Evolutionary conservation across 2,888 invertebrate genomes (phyloP), one percentile per base, ranked within the genome.

Genomic region (Tenthredo notha): DNA sequence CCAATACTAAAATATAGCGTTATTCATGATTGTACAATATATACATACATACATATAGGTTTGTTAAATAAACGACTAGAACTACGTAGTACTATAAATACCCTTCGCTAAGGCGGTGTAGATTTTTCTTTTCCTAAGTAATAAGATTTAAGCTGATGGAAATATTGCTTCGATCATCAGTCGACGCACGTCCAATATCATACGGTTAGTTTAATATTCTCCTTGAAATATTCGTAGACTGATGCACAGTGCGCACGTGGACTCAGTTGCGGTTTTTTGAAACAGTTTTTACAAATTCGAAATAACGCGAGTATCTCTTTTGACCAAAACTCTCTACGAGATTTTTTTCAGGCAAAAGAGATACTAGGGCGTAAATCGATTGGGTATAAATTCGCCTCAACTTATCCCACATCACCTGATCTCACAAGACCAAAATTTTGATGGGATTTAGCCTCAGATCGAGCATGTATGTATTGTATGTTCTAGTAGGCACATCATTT

Each of bases 171-270:
- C n/a, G 47, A 21, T 33, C 33, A 21, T 61, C 75, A 12, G 47
- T 47, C 50, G 33, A 65, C 67, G 67, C 25, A 65, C 67, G 67
- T 61, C 75, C 9, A 21, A 70, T 47, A 47, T 47, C 50, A 33
- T 33, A 84, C 65, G 84, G 84, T 84, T 78, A 84, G 84, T 84
- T 65, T 18, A n/a, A 67, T 43, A 33, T 50, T 67, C 21, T 65
- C 15, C 37, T 21, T 47, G 33, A 65, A 84, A 77, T 43, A 78
- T 84, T 78, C 67, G 47, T 78, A 84, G 84, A 84, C 50, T 50
- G 78, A 47, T 82, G n/a, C n/a, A n/a, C n/a, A 85, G 40, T 18
- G 58, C 82, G 80, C 85, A 85, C 85, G 12, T 70, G n/a, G 72
- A 25, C 25, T 80, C 67, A 61, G 25, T 15, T 61, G 18, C 29